phyloP scores from a whole-genome alignment of 2,888 invertebrate species.

The Athalia circularis region DNA sequence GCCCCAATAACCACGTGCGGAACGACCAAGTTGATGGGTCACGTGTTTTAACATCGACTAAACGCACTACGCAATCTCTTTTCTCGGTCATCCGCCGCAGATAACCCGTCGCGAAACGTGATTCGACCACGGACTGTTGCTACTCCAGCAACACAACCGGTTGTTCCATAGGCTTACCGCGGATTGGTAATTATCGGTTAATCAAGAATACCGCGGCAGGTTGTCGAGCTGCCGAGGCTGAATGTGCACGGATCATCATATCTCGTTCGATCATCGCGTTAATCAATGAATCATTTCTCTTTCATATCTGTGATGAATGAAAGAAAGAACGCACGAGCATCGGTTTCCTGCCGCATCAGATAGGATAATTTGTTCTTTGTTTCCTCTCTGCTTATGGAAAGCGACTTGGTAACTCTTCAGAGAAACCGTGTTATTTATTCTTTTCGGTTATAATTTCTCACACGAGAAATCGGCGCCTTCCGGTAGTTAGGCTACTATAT shows the following conservation, averaged over 20 bases:
- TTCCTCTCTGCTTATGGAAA: not conserved
- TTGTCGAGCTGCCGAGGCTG: not conserved
- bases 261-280: not conserved
- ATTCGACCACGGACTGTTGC: not conserved
- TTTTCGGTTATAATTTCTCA: constrained; percentile 10
- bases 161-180: not conserved
- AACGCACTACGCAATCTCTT: constrained; percentile 16
- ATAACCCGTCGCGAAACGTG: not conserved
- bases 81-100: not conserved
- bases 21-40: not conserved
- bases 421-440: not conserved
- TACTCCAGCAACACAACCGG: constrained; percentile 12
- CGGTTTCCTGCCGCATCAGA: too few relatives aligned
- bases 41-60: constrained; percentile 22
- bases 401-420: not conserved
- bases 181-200: constrained; percentile 33
- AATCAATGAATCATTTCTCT: not conserved
- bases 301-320: not conserved
- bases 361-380: not conserved
- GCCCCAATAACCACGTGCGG: too few relatives aligned
- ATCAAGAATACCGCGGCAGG: not conserved
- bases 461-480: not conserved
- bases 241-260: too few relatives aligned
- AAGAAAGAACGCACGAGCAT: not conserved
- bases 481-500: not conserved